phyloP scores from a whole-genome alignment of 2,113 vertebrate genomes.

The Myrmecobius fasciatus region DNA sequence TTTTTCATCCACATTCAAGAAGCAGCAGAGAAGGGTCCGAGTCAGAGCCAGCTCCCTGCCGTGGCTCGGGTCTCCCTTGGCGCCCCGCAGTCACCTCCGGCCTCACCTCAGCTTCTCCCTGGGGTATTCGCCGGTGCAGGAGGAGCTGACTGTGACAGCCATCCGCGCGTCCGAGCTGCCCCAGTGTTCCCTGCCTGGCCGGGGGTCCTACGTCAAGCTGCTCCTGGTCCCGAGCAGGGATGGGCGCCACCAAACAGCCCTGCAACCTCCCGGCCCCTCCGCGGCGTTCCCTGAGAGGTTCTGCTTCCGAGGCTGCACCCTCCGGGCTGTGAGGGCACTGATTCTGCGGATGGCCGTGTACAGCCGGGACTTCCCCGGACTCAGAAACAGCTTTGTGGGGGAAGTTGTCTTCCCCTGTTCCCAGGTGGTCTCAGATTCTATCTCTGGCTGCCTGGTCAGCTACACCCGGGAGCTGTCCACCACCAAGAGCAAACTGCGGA shows the following conservation, averaged over 20 bases:
- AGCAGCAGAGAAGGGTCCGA: conserved; percentile 59
- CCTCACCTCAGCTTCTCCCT: background rate
- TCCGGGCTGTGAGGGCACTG: conserved; percentile 82
- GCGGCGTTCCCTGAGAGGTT: conserved; percentile 80
- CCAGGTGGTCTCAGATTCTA: conserved; percentile 72
- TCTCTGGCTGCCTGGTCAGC: conserved; percentile 53
- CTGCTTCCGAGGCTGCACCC: conserved; percentile 79
- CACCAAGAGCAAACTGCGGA: conserved; percentile 84
- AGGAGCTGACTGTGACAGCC: conserved; percentile 82
- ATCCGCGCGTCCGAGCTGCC: conserved; percentile 82
- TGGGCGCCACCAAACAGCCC: conserved; percentile 51
- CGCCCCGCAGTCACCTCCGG: background rate
- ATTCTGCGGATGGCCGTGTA: conserved; percentile 83
- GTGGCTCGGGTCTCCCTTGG: conserved; percentile 50
- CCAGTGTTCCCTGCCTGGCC: conserved; percentile 62
- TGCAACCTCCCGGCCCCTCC: conserved; percentile 78
- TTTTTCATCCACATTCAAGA: background rate
- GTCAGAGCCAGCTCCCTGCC: conserved; percentile 68
- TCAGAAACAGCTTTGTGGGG: conserved; percentile 83
- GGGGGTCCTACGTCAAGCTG: conserved; percentile 79
- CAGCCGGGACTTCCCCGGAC: conserved; percentile 82
- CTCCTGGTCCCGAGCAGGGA: conserved; percentile 82
- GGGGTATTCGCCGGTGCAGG: conserved; percentile 76
- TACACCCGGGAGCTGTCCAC: conserved; percentile 83
- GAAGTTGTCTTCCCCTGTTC: conserved; percentile 85